Percentiles rank a stretch among this genome's conserved stretches.
Conservation (phyloP, 2,113 vertebrate species). For the Rhadina sibilatrix region DNA sequence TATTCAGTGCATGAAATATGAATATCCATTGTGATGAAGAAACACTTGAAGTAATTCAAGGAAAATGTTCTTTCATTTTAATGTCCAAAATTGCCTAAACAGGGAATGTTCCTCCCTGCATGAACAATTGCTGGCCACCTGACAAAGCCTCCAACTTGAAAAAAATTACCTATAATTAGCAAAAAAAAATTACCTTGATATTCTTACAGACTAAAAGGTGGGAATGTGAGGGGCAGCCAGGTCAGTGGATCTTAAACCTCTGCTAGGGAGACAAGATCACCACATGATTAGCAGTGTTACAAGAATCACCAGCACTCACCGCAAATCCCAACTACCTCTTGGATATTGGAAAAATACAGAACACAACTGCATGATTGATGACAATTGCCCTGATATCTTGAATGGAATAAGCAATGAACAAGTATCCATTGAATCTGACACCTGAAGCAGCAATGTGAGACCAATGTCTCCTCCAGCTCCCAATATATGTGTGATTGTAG, state of each 20-base stretch:
- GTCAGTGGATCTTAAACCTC: neutral
- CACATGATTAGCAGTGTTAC: fast-evolving
- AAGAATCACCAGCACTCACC: neutral
- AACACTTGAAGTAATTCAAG: neutral
- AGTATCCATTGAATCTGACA: neutral
- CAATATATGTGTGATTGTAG: neutral
- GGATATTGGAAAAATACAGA: neutral
- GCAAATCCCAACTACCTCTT: neutral
- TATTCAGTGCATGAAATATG: neutral
- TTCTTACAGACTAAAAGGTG: neutral
- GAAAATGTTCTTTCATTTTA: neutral
- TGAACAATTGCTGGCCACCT: neutral
- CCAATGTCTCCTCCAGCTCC: neutral
- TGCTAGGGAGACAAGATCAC: neutral
- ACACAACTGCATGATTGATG: neutral
- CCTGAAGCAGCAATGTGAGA: neutral
- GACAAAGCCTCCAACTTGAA: conserved; percentile 1
- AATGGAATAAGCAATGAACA: neutral
- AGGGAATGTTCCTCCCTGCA: neutral
- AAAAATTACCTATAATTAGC: neutral
- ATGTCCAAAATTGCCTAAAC: neutral
- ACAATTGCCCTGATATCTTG: neutral
- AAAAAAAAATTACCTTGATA: neutral
- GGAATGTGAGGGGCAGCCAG: neutral
- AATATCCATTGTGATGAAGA: neutral